These are phyloP conservation scores for Piaya cayana DNA, from an alignment of 2,113 vertebrate genomes.

Conservation along the genomic window DNA sequence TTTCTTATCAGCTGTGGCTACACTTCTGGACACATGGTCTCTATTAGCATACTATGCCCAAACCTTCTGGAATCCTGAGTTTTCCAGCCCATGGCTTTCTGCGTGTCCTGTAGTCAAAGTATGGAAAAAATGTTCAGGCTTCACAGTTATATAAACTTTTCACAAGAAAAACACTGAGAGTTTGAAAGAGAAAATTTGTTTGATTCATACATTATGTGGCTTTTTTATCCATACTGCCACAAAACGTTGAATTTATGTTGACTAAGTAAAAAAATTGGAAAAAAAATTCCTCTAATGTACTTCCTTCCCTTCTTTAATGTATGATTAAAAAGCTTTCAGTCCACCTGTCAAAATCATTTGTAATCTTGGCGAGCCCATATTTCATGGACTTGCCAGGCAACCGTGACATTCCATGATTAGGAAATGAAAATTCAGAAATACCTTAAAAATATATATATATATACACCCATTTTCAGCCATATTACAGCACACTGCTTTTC, in stretches of 20 bases:
- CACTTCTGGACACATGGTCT: background rate
- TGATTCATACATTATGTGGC: background rate
- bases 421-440: background rate
- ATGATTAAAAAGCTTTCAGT: background rate
- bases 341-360: background rate
- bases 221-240: background rate
- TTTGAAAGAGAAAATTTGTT: background rate
- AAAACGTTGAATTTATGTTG: background rate
- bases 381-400: background rate
- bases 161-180: background rate
- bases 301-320: background rate
- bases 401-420: background rate
- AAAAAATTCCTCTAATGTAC: background rate
- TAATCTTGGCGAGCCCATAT: background rate
- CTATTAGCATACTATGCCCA: fast-evolving
- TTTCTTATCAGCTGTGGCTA: background rate
- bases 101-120: background rate
- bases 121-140: background rate
- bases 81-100: background rate
- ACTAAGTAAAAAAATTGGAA: background rate
- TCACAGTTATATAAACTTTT: background rate
- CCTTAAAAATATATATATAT: background rate
- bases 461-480: background rate
- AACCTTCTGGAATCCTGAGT: fast-evolving
- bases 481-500: background rate